phyloP scores from a whole-genome alignment of 2,113 vertebrate genomes.

The Solenodon paradoxus region DNA sequence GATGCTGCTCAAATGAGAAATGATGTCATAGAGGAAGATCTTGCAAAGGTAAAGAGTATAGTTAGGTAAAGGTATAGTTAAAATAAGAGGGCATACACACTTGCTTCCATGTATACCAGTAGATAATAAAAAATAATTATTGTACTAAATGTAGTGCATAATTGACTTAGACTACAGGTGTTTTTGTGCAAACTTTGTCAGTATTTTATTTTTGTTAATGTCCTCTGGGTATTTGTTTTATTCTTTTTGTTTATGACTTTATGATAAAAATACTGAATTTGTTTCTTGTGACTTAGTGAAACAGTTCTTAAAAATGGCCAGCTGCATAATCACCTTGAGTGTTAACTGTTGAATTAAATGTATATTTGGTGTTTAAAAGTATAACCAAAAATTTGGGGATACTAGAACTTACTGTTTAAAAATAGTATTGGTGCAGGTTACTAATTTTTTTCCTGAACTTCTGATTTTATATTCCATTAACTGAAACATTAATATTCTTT shows the following conservation, averaged over 20 bases:
- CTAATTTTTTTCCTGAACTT: neutral
- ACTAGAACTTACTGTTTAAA: neutral
- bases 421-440: neutral
- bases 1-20: conserved; percentile 99
- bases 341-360: neutral
- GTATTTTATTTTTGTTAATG: neutral
- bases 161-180: neutral
- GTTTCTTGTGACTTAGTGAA: neutral
- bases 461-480: conserved; percentile 51
- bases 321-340: neutral
- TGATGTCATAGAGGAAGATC: conserved; percentile 98
- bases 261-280: neutral
- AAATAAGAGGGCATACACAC: no score
- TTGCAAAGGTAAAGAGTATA: conserved; percentile 91
- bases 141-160: neutral
- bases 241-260: conserved; percentile 24
- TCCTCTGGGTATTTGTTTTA: neutral
- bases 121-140: neutral
- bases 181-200: neutral
- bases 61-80: neutral
- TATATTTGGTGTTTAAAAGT: conserved; percentile 1
- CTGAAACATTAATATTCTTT: conserved; percentile 63
- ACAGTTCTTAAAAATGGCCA: neutral
- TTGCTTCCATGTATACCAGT: neutral
- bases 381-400: conserved; percentile 9